Base-by-base conservation (phyloP, 2,888 invertebrate species). In the Drosophila niveifrons region DNA sequence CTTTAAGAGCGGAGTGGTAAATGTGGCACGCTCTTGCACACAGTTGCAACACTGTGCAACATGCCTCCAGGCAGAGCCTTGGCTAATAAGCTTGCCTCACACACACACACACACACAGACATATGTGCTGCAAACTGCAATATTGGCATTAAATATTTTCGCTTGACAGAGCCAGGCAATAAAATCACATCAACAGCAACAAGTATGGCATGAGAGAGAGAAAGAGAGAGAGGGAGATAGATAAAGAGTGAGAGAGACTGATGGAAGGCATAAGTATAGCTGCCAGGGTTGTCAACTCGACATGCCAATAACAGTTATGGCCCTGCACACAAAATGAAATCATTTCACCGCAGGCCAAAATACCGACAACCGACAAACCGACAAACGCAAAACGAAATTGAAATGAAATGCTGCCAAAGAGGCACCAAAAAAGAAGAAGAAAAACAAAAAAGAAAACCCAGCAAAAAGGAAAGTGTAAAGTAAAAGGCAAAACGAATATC, bases 101-200 rank as follows among this genome's bases (percentile, higher is more conserved):
- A 29, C 36, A 29, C 47, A 10, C 52, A 39, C 44, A 41, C 56
- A 23, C 56, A 61, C 41, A 56, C 13, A 46, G 17, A 17, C 34
- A 48, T 3, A 15, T 44, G 10, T 11, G 6, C 7, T 18, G 28
- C 31, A 41, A 44, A 64, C 34, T 57, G 61, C 64, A 64, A 66
- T 73, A 73, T 73, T 67, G 63, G 57, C 66, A 70, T 72, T 73
- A 56, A 72, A 72, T 72, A 66, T 59, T 48, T 66, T 68, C 66
- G 48, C 55, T 52, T 56, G 58, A 63, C 58, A 51, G 29, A 47
- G 41, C 28, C 34, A 41, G 31, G 66, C 72, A 78, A 72, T 81
- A 72, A 81, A 75, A 78, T 70, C 72, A 78, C 75, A 81, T 77
- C 72, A 75, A 64, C 44, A 70, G 70, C 73, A 73, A 71, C 78